A percentile compares a stretch with the other conserved stretches of the same genome.
phyloP scores from a whole-genome alignment of 2,888 invertebrate species.

The Heliconius charithonia region DNA sequence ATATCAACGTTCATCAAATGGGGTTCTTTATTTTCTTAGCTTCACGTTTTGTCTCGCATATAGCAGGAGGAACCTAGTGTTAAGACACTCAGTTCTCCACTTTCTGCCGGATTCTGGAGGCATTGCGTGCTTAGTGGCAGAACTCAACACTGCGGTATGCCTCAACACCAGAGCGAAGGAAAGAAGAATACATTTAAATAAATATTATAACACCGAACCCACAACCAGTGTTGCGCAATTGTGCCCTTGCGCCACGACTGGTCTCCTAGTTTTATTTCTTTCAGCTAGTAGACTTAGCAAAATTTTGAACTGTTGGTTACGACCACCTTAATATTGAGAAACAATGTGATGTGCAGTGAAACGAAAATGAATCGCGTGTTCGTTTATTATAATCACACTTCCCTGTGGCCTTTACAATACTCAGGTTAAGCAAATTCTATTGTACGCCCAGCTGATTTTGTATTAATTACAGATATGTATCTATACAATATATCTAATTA shows the following conservation, averaged over 20 bases:
- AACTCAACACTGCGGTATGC: too few relatives aligned
- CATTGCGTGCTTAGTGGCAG: too few relatives aligned
- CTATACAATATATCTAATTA: not conserved
- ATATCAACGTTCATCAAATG: too few relatives aligned
- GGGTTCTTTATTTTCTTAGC: not conserved
- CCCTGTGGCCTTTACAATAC: not conserved
- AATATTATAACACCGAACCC: too few relatives aligned
- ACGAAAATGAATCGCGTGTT: slow-evolving; percentile 12
- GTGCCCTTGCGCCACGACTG: too few relatives aligned
- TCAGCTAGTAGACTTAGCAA: too few relatives aligned
- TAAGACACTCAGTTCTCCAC: not conserved
- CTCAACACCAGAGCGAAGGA: too few relatives aligned
- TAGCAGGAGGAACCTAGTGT: not conserved
- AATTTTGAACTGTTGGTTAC: too few relatives aligned
- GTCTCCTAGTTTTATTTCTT: too few relatives aligned
- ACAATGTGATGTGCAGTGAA: not conserved
- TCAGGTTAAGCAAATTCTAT: not conserved
- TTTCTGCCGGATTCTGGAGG: not conserved
- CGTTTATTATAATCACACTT: slow-evolving; percentile 1
- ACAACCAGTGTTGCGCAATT: too few relatives aligned
- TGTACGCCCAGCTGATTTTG: not conserved
- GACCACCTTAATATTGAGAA: not conserved
- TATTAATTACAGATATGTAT: not conserved
- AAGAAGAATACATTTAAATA: too few relatives aligned
- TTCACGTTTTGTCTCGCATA: not conserved